Evolutionary conservation across 2,797 vertebrate genomes (phyloP), one percentile per base, ranked within the genome.

Genomic region (Myotis findleyi): DNA sequence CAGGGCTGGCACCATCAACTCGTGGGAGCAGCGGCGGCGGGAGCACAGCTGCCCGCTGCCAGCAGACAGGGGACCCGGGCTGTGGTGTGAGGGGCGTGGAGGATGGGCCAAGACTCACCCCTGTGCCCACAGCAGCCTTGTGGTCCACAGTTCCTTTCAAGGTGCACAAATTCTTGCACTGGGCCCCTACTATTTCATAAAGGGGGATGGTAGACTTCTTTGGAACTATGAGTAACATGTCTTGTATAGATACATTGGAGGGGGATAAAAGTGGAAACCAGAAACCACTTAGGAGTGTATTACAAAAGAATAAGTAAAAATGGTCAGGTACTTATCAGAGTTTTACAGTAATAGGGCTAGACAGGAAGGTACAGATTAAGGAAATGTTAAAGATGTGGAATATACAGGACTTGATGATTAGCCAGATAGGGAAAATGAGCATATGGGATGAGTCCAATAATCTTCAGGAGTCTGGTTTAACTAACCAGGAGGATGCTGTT

Each of bases 381-480:
- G 23, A 72, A 94, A 66, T 87, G 66, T 68, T 89, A 85, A 79
- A 85, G 8, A 30, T 90, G 4, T 76, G 51, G 41, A 92, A 72
- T 55, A 23, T 91, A 55, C 0, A 77, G 17, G 13, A 86, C 21
- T 49, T 86, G 25, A 57, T 51, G 38, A 79, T 36, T 82, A 93
- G 20, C 36, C 75, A 89, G 80, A 81, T 53, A 53, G 7, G n/a
- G 13, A 38, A 82, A 96, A 87, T 64, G 53, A 81, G 20, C 36
- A 89, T 89, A 94, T 49, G 27, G 30, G 36, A 76, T 76, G 59
- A 59, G n/a, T 79, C 38, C 20, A 23, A 73, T 53, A 38, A 96
- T 53, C 69, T 64, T 90, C 38, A 89, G 76, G n/a, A 71, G 57
- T 87, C 38, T 51, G 10, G 44, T 49, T 96, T 86, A 92, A 86